A percentile compares a stretch with the other conserved stretches of the same genome.
Evolutionary conservation across 2,888 invertebrate genomes (phyloP).

Genomic region (Erebia palarica): DNA sequence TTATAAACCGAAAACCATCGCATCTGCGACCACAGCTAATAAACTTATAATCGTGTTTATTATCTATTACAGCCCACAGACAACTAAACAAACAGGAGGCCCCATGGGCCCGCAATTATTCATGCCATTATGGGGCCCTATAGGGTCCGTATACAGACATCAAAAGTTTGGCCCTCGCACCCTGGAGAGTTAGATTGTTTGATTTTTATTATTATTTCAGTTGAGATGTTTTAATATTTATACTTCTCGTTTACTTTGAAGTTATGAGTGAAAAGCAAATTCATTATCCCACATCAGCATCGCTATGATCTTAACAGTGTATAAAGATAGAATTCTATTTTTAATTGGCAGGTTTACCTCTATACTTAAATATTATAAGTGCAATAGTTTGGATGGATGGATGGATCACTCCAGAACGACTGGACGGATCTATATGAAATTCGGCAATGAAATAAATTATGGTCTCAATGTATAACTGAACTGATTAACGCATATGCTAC

Average conservation of each 20-base stretch:
- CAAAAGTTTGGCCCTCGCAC: constrained; percentile 52
- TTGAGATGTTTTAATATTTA: constrained; percentile 33
- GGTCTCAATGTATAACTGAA: too few species aligned
- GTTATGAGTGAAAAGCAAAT: constrained; percentile 37
- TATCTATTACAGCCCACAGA: constrained; percentile 55
- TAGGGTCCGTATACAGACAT: constrained; percentile 50
- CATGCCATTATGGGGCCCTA: constrained; percentile 47
- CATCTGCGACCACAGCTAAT: constrained; percentile 66
- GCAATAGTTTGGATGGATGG: too few species aligned
- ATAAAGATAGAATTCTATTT: neutral
- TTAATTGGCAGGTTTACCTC: neutral
- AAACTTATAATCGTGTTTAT: constrained; percentile 74
- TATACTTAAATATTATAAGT: too few species aligned
- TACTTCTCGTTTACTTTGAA: constrained; percentile 38
- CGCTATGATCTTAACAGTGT: neutral
- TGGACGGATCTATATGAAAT: too few species aligned
- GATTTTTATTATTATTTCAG: constrained; percentile 46
- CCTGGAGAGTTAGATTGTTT: constrained; percentile 45
- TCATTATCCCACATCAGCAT: constrained; percentile 24
- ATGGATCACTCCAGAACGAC: too few species aligned
- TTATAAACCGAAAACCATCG: constrained; percentile 40
- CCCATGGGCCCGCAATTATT: constrained; percentile 59
- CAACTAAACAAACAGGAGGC: constrained; percentile 44
- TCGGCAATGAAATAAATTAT: too few species aligned
- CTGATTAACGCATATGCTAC: too few species aligned